These are phyloP conservation scores for Antechinus flavipes DNA, from an alignment of 2,113 vertebrate genomes.

Conservation along the genomic window DNA sequence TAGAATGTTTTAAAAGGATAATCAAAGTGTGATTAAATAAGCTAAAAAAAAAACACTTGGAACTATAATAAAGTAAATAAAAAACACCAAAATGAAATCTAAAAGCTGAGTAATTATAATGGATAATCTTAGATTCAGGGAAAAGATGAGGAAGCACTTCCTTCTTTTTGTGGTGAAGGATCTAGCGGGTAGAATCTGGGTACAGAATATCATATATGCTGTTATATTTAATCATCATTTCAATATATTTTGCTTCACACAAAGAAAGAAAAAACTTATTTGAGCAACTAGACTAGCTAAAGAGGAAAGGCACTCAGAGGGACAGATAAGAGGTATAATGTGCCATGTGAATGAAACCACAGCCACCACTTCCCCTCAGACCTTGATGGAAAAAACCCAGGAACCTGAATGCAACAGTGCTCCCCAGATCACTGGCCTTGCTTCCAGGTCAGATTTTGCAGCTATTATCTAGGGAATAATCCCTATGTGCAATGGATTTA, in stretches of 20 bases:
- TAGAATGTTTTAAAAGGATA: slow-evolving; percentile 66
- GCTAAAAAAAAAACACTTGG: slow-evolving; percentile 62
- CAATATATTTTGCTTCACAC: neutral
- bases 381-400: neutral
- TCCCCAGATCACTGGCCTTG: neutral
- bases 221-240: neutral
- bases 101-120: neutral
- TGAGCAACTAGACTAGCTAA: neutral
- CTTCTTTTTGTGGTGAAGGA: neutral
- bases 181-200: neutral
- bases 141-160: neutral
- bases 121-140: neutral
- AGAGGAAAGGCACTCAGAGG: neutral
- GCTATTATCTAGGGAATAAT: neutral
- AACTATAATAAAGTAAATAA: slow-evolving; percentile 76
- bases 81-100: slow-evolving; percentile 55
- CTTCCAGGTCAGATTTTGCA: neutral
- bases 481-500: neutral
- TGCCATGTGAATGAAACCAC: neutral
- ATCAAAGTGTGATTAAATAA: slow-evolving; percentile 65
- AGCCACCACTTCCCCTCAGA: neutral
- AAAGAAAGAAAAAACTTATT: neutral
- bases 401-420: neutral
- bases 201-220: neutral
- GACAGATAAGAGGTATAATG: neutral